Conservation (phyloP, 2,113 vertebrate species). For the Poeciliopsis retropinna region DNA sequence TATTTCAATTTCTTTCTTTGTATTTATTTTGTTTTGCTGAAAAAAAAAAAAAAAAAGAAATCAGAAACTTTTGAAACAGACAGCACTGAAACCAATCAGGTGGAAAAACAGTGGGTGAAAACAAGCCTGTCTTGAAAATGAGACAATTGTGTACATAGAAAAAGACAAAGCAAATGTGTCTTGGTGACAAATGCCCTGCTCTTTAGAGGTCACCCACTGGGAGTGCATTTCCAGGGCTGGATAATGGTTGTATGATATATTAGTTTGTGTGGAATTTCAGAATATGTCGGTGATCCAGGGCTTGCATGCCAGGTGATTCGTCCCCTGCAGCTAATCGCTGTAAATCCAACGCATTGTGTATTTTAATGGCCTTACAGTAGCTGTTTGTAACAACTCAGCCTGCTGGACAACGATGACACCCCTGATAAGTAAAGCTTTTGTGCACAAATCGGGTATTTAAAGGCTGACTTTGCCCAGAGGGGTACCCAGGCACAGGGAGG, state of each 20-base stretch:
- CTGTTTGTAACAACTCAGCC: conserved; percentile 58
- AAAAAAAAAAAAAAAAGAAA: conserved; percentile 64
- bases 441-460: conserved; percentile 72
- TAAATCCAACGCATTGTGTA: conserved; percentile 69
- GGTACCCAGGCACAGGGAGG: conserved; percentile 48
- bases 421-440: conserved; percentile 57
- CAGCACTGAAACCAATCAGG: conserved; percentile 23
- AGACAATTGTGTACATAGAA: conserved; percentile 19
- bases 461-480: conserved; percentile 54
- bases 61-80: conserved; percentile 60
- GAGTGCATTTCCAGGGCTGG: conserved; percentile 85
- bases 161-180: conserved; percentile 15
- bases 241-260: conserved; percentile 27
- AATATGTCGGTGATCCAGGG: conserved; percentile 69
- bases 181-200: conserved; percentile 61
- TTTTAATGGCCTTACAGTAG: conserved; percentile 68
- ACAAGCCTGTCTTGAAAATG: conserved; percentile 32
- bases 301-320: conserved; percentile 78
- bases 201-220: conserved; percentile 77
- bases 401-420: conserved; percentile 45
- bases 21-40: too few species aligned
- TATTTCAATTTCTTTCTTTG: conserved; percentile 46
- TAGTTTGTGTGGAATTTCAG: conserved; percentile 21
- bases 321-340: conserved; percentile 60
- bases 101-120: conserved; percentile 27